These are phyloP conservation scores for Papilio polytes DNA, from an alignment of 1,140 invertebrate species.

Conservation along the genomic window DNA sequence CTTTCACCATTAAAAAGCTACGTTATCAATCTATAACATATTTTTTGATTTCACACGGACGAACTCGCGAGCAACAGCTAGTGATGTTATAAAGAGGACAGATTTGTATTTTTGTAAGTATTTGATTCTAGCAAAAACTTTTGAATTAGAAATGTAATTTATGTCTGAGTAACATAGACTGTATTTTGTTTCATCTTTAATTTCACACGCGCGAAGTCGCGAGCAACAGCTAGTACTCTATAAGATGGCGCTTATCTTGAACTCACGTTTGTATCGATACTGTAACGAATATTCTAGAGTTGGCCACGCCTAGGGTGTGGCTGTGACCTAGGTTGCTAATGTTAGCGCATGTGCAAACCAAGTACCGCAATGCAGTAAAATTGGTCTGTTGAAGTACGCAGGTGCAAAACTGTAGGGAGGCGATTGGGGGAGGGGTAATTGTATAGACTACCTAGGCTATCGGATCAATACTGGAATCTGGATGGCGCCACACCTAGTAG, in stretches of 20 bases:
- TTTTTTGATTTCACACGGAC: too few relatives aligned
- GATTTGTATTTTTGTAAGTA: too few relatives aligned
- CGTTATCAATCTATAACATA: too few relatives aligned
- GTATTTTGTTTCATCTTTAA: too few relatives aligned
- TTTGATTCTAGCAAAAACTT: too few relatives aligned
- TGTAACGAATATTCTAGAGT: not conserved
- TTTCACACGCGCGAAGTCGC: too few relatives aligned
- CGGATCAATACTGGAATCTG: not conserved
- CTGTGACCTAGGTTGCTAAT: not conserved
- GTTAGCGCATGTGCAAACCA: not conserved
- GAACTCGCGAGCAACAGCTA: too few relatives aligned
- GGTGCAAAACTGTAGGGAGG: not conserved
- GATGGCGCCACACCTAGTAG: not conserved
- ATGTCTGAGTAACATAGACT: too few relatives aligned
- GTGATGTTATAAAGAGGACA: too few relatives aligned
- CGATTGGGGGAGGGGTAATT: not conserved
- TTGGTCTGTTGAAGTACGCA: not conserved
- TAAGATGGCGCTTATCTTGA: not conserved
- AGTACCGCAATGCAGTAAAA: not conserved
- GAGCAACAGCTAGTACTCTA: too few relatives aligned
- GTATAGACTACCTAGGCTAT: not conserved
- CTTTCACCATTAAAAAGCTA: too few relatives aligned
- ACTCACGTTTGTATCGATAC: not conserved
- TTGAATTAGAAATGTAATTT: too few relatives aligned
- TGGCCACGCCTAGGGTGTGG: constrained; percentile 5